Percentiles rank a stretch among this genome's conserved stretches.
Evolutionary conservation across 1,140 invertebrate species (phyloP).

Genomic region (Scaptomyza pallida): DNA sequence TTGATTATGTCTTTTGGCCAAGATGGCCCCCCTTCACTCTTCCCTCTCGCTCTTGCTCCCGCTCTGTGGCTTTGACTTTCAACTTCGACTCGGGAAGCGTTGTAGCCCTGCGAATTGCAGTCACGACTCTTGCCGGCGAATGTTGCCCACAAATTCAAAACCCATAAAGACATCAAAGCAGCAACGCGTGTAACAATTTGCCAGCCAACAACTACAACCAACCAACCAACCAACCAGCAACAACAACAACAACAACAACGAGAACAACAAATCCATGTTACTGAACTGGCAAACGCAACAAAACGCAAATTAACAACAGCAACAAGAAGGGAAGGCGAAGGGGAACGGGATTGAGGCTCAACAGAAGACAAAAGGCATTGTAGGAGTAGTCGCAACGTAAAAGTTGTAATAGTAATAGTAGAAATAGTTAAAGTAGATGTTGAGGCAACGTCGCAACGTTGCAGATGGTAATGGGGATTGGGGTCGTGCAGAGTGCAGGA

Average conservation of each 20-base stretch:
- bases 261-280: conserved; percentile 30
- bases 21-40: not conserved
- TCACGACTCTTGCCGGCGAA: conserved; percentile 73
- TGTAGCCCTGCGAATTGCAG: conserved; percentile 64
- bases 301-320: conserved; percentile 79
- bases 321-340: conserved; percentile 19
- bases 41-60: not conserved
- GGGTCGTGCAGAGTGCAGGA: conserved; percentile 26
- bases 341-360: conserved; percentile 3
- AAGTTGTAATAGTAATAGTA: not conserved
- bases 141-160: conserved; percentile 77
- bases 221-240: conserved; percentile 35
- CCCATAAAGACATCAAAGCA: conserved; percentile 82
- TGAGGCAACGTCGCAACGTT: not conserved
- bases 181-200: conserved; percentile 82
- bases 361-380: conserved; percentile 39
- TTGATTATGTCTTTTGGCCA: conserved; percentile 78
- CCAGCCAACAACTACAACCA: conserved; percentile 61
- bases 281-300: conserved; percentile 67
- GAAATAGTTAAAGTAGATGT: not conserved
- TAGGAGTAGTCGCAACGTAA: conserved; percentile 3
- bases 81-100: not conserved
- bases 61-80: conserved; percentile 14
- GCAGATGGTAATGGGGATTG: conserved; percentile 17
- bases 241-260: conserved; percentile 33